These are phyloP conservation scores for Zosterops hypoxanthus DNA, from an alignment of 2,113 vertebrate genomes.

Conservation along the genomic window DNA sequence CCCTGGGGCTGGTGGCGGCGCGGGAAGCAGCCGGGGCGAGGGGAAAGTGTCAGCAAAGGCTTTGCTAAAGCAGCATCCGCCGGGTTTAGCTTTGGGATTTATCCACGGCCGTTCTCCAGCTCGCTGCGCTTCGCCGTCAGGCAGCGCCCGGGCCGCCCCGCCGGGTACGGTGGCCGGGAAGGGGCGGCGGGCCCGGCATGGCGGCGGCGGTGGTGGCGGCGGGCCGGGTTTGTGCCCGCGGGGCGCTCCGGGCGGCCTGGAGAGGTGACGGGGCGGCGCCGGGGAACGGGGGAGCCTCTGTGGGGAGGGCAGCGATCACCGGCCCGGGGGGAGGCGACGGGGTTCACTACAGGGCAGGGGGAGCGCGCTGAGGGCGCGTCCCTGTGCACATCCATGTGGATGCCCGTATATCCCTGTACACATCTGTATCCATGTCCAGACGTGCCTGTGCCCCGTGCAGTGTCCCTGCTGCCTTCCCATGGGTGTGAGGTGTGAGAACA, in stretches of 20 bases:
- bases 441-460: not conserved
- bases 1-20: fast-evolving
- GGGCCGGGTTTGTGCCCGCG: not conserved
- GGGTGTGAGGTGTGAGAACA: not conserved
- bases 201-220: not conserved
- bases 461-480: fast-evolving
- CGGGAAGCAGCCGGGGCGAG: fast-evolving
- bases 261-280: not conserved
- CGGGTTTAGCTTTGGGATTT: not conserved
- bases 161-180: not conserved
- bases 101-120: fast-evolving
- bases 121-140: not conserved
- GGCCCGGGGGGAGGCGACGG: too few species aligned
- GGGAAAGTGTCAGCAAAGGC: fast-evolving
- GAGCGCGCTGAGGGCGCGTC: not conserved
- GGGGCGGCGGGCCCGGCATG: not conserved
- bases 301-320: not conserved
- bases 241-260: not conserved
- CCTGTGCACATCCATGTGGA: too few species aligned
- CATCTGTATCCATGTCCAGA: fast-evolving
- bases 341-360: fast-evolving
- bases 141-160: not conserved
- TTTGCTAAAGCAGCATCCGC: too few species aligned
- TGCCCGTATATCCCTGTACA: fast-evolving
- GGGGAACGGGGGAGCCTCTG: not conserved